phyloP scores from a whole-genome alignment of 37 sponge, comb jelly and placozoan species.

The Theonella swinhoei region DNA sequence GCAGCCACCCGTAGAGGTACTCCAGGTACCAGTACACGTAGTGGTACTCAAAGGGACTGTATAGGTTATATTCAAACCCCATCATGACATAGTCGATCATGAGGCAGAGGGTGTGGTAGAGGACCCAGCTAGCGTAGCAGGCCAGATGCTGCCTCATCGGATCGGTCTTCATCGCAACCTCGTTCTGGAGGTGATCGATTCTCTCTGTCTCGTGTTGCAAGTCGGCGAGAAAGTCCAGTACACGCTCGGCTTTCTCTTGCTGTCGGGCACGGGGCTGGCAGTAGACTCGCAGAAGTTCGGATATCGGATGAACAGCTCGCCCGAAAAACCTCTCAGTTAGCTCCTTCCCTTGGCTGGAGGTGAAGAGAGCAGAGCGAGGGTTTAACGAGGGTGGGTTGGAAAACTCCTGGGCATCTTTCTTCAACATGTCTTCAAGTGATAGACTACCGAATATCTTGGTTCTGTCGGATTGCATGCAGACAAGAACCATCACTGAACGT shows the following conservation, averaged over 20 bases:
- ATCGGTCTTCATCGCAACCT: constrained; percentile 51
- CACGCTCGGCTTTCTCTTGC: constrained; percentile 47
- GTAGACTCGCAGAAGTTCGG: constrained; percentile 63
- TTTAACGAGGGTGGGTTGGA: constrained; percentile 77
- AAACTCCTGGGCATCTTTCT: constrained; percentile 61
- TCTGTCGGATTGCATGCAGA: constrained; percentile 45
- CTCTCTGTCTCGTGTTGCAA: constrained; percentile 76
- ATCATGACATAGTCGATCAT: constrained; percentile 88
- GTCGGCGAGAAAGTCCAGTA: constrained; percentile 59
- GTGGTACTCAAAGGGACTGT: constrained; percentile 87
- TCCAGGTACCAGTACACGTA: constrained; percentile 97
- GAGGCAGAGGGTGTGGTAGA: constrained; percentile 67
- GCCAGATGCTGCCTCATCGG: constrained; percentile 68
- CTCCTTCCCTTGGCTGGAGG: constrained; percentile 51
- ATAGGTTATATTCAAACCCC: constrained; percentile 91
- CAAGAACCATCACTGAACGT: constrained; percentile 61
- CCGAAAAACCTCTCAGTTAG: constrained; percentile 52
- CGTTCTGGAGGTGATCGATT: constrained; percentile 57
- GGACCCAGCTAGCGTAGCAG: constrained; percentile 74
- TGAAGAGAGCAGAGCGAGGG: constrained; percentile 61
- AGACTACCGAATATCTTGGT: constrained; percentile 53
- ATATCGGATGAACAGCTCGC: constrained; percentile 16
- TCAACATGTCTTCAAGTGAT: constrained; percentile 47
- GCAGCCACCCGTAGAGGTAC: constrained; percentile 85
- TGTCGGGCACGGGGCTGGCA: constrained; percentile 83